Conservation (phyloP, 2,113 vertebrate species). For the Chaenocephalus aceratus region DNA sequence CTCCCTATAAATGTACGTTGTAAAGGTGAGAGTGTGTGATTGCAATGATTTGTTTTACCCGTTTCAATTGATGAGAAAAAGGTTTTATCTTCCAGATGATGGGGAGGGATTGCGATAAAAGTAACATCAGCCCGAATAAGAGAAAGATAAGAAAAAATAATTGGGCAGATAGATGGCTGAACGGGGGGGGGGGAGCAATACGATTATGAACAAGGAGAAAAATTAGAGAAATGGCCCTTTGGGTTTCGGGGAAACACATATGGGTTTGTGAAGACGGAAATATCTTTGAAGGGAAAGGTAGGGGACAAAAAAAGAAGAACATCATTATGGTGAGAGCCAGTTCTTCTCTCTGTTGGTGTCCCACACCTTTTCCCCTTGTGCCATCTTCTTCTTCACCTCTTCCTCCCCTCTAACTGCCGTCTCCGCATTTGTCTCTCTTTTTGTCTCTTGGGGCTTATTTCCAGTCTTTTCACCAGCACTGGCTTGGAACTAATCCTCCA, state of each 20-base stretch:
- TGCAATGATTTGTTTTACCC: slow-evolving; percentile 70
- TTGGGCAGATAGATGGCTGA: slow-evolving; percentile 26
- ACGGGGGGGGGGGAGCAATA: slow-evolving; percentile 3
- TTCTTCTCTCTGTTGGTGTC: slow-evolving; percentile 8
- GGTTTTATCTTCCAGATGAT: slow-evolving; percentile 53
- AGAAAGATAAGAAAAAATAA: slow-evolving; percentile 38
- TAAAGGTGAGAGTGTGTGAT: slow-evolving; percentile 65
- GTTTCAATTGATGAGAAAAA: slow-evolving; percentile 64
- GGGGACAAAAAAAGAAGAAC: neutral
- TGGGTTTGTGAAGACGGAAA: neutral
- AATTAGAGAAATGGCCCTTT: neutral
- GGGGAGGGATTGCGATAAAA: slow-evolving; percentile 42
- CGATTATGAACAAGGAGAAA: slow-evolving; percentile 27
- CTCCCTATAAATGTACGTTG: slow-evolving; percentile 62
- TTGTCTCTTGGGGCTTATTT: slow-evolving; percentile 50
- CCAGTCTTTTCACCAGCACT: slow-evolving; percentile 58
- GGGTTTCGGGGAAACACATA: neutral
- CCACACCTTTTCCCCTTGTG: neutral
- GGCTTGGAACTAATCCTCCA: slow-evolving; percentile 61
- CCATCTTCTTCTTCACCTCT: slow-evolving; percentile 8
- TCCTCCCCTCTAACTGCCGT: slow-evolving; percentile 16
- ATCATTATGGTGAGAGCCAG: neutral
- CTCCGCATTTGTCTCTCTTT: slow-evolving; percentile 39
- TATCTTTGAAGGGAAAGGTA: slow-evolving; percentile 1
- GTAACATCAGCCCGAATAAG: slow-evolving; percentile 9